Evolutionary conservation across 2,113 vertebrate species (phyloP), one percentile per base, ranked within the genome.

Genomic region (Perca fluviatilis): DNA sequence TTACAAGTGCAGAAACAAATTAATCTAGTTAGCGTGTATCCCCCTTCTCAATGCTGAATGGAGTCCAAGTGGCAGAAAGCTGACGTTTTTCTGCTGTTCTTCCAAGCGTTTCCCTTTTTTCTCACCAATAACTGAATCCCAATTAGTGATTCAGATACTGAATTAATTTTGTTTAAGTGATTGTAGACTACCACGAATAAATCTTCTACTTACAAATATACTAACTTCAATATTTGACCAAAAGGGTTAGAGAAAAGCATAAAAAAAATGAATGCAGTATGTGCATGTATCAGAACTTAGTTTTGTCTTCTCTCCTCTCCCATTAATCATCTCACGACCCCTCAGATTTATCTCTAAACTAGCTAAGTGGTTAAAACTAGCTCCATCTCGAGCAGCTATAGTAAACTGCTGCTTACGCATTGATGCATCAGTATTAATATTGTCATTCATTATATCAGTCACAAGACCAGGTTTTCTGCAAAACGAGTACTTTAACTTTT

Each of bases 1-100:
- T 84, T 86, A 93, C 85, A 89, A 89, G 84, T 74, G 82, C 87
- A 85, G 85, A 80, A 89, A 86, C 86, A 93, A 90, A 85, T 88
- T 91, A 88, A 92, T 93, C 83, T 87, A 80, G 88, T 89, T 89
- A 82, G 57, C 9, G 73, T 82, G 85, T 69, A 72, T 87, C 82
- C 74, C 76, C 67, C 83, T 82, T 86, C 79, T 82, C 73, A 27
- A 14, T 27, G 57, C 79, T 84, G 91, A 86, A 81, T 25, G 1
- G 27, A 33, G 80, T 82, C 91, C 89, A 87, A 91, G 77, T 46
- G 65, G 85, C 89, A 80, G 67, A 73, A 72, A 74, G 62, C 77
- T 82, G 60, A 85, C 80, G 49, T 76, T 74, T 76, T 53, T 33
- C 79, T 87, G 74, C 61, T 49, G 13, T 79, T 74, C 57, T 68